Evolutionary conservation across 92 coral and sea anemone genomes (phyloP).

Genomic region (Palythoa grandiflora): DNA sequence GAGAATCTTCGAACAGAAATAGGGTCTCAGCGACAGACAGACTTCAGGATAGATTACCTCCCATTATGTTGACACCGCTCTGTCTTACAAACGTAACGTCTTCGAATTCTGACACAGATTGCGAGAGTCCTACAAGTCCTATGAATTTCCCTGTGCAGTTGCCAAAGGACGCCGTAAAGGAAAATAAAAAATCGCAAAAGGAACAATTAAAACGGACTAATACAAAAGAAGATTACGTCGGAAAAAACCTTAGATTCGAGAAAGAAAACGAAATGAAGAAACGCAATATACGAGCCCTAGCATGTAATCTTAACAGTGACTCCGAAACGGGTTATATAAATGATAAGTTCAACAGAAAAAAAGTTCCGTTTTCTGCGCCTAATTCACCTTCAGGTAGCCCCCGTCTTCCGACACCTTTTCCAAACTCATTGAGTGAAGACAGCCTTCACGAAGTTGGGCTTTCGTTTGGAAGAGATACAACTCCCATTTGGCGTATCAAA

Average conservation of each 20-base stretch:
- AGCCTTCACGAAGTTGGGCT: slow-evolving; percentile 29
- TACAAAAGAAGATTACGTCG: background rate
- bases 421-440: slow-evolving; percentile 31
- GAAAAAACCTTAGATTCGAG: background rate
- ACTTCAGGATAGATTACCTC: slow-evolving; percentile 29
- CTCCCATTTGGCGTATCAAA: slow-evolving; percentile 29
- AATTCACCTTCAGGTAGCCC: slow-evolving; percentile 31
- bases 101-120: slow-evolving; percentile 1
- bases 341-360: background rate
- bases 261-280: slow-evolving; percentile 11
- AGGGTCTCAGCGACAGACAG: background rate
- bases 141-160: background rate
- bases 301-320: background rate
- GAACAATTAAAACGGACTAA: background rate
- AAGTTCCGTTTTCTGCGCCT: slow-evolving; percentile 13
- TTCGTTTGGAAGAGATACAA: slow-evolving; percentile 9
- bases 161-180: slow-evolving; percentile 11
- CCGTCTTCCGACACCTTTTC: slow-evolving; percentile 32
- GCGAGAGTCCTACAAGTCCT: slow-evolving; percentile 13
- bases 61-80: slow-evolving; percentile 19
- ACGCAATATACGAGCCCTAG: background rate
- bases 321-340: background rate
- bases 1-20: slow-evolving; percentile 14
- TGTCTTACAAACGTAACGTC: slow-evolving; percentile 22
- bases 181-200: background rate